Percentiles rank a stretch among this genome's conserved stretches.
Evolutionary conservation across 1,140 invertebrate genomes (phyloP).

Genomic region (Harpegnathos saltator): DNA sequence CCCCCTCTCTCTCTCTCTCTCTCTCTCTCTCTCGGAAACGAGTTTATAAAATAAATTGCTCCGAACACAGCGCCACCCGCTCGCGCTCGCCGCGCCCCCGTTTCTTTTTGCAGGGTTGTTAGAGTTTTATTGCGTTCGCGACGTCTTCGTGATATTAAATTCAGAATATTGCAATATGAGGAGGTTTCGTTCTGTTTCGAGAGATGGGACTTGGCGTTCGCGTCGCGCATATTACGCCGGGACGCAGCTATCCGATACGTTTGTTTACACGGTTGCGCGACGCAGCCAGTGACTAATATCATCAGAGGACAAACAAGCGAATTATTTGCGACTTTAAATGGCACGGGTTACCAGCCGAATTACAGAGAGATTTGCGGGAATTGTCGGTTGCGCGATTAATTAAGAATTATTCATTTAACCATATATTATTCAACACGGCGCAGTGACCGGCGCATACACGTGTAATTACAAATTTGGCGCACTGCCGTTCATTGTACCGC

Average conservation of each 20-base stretch:
- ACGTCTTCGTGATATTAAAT: constrained; percentile 51
- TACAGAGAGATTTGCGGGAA: background rate
- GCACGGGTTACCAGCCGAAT: background rate
- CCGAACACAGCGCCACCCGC: background rate
- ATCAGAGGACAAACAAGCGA: background rate
- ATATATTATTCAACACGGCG: no score
- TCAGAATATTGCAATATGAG: constrained; percentile 16
- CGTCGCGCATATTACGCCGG: background rate
- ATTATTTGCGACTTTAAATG: background rate
- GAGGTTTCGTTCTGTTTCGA: constrained; percentile 7
- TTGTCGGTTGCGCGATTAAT: background rate
- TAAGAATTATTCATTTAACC: background rate
- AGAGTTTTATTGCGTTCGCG: constrained; percentile 11
- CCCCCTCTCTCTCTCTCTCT: background rate
- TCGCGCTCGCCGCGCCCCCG: no score
- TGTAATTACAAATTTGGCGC: no score
- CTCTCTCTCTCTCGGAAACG: background rate
- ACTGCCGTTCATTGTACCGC: no score
- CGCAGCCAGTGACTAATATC: background rate
- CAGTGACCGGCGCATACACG: no score
- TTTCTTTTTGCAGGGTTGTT: constrained; percentile 23
- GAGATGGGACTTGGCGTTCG: background rate
- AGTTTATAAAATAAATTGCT: constrained; percentile 51
- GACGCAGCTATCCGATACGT: background rate
- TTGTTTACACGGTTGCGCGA: background rate